Evolutionary conservation across 2,888 invertebrate genomes (phyloP), one percentile per base, ranked within the genome.

Genomic region (Byasa hedistus): DNA sequence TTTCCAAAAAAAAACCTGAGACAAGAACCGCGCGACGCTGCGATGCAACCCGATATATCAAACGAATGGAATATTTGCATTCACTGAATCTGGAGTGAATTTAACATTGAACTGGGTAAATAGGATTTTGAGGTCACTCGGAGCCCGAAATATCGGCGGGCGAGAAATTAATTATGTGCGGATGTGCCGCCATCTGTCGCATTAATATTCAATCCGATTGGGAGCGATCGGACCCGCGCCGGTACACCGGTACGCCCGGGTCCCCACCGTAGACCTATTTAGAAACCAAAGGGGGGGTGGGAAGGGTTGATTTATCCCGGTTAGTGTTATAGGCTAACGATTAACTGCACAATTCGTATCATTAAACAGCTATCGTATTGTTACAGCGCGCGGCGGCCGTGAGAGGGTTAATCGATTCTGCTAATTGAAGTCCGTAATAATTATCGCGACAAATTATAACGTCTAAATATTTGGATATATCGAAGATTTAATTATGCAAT

Each of bases 161-260:
- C 79, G 80, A 79, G 84, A 86, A 83, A 89, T 89, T 88, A 89
- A 89, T 89, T 89, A 89, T 88, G 85, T 87, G 85, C 81, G 80
- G 81, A 85, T 84, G 82, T 82, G 82, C 78, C 77, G 84, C 87
- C 89, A 88, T 88, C 89, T 89, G 87, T 77, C 82, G 80, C 84
- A 86, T 88, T 87, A 87, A 88, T 89, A 89, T 89, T 89, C 87
- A 86, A 90, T 89, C 84, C 83, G 81, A 85, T 85, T 81, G 85
- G 84, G 83, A 80, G 76, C 79, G 78, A 79, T 80, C 76, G 77
- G 69, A 70, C 73, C 63, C 63, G 58, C 63, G 54, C 36, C 36
- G 23, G 27, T n/a, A 15, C 51, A 61, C 69, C 68, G 63, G 23
- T 54, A 48, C 44, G 61, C 21, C n/a, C 55, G 23, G 67, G 64